Evolutionary conservation across 2,113 vertebrate genomes (phyloP).

Genomic region (Rousettus leschenaultii): DNA sequence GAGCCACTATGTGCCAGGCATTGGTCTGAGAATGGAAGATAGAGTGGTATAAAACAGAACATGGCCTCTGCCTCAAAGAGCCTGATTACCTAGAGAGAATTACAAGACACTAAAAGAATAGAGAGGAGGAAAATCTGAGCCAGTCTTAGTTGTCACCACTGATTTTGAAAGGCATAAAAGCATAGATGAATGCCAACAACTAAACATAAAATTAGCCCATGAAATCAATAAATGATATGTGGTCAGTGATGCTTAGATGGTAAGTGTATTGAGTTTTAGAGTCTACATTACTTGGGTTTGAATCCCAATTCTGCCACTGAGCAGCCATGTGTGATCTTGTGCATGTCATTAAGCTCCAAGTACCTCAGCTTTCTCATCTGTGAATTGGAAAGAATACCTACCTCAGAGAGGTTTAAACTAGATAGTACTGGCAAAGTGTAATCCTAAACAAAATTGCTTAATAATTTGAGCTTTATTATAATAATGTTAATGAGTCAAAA

Average conservation of each 20-base stretch:
- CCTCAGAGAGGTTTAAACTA: background rate
- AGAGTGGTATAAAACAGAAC: background rate
- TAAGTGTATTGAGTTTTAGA: background rate
- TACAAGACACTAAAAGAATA: background rate
- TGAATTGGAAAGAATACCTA: background rate
- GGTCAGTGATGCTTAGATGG: background rate
- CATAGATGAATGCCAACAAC: background rate
- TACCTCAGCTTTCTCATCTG: background rate
- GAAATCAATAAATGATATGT: background rate
- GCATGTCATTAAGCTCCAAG: background rate
- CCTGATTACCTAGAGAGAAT: background rate
- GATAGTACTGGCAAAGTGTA: background rate
- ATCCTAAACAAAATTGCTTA: background rate
- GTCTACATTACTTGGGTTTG: background rate
- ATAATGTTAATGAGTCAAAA: background rate
- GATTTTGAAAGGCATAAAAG: background rate
- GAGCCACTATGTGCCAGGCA: background rate
- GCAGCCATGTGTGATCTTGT: background rate
- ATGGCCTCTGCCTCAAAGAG: background rate
- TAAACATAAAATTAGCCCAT: background rate
- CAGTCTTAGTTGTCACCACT: background rate
- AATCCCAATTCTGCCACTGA: background rate
- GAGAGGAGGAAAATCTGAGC: background rate
- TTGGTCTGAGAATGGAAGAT: background rate
- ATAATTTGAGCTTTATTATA: background rate